Percentiles rank a stretch among this genome's conserved stretches.
phyloP scores from a whole-genome alignment of 2,113 vertebrate genomes.

The Sialia sialis region DNA sequence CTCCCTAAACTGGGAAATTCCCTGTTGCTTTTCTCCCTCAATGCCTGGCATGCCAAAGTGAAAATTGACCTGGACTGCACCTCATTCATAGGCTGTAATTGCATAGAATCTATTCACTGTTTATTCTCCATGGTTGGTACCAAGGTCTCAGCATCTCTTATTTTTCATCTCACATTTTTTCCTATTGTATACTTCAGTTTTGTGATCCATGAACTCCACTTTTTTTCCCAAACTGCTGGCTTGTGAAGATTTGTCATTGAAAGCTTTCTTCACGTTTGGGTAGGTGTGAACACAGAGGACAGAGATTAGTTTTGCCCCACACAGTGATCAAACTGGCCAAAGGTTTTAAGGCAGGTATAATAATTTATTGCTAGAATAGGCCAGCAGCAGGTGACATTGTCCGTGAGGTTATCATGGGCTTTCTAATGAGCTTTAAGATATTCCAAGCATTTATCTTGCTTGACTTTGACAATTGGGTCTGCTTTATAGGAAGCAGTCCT shows the following conservation, averaged over 20 bases:
- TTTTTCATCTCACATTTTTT: not conserved
- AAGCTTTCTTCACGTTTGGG: not conserved
- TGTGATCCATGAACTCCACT: not conserved
- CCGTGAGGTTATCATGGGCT: not conserved
- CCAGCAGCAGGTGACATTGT: not conserved
- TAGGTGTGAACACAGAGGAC: not conserved
- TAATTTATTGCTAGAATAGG: not conserved
- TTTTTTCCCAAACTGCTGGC: not conserved
- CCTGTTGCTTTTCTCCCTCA: not conserved
- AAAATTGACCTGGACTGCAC: not conserved
- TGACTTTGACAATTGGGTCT: not conserved
- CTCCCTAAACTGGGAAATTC: not conserved
- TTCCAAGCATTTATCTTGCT: not conserved
- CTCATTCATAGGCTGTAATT: not conserved
- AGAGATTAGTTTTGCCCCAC: not conserved
- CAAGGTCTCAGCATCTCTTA: not conserved
- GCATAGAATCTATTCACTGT: not conserved
- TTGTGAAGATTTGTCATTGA: not conserved
- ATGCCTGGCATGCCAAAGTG: not conserved
- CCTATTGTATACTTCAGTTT: not conserved
- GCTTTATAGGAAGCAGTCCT: not conserved
- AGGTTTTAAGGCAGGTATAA: not conserved
- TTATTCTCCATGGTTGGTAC: not conserved
- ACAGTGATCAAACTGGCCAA: not conserved
- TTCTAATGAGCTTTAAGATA: not conserved